Evolutionary conservation across 2,797 vertebrate genomes (phyloP), one percentile per base, ranked within the genome.

Genomic region (Hirundo rustica): DNA sequence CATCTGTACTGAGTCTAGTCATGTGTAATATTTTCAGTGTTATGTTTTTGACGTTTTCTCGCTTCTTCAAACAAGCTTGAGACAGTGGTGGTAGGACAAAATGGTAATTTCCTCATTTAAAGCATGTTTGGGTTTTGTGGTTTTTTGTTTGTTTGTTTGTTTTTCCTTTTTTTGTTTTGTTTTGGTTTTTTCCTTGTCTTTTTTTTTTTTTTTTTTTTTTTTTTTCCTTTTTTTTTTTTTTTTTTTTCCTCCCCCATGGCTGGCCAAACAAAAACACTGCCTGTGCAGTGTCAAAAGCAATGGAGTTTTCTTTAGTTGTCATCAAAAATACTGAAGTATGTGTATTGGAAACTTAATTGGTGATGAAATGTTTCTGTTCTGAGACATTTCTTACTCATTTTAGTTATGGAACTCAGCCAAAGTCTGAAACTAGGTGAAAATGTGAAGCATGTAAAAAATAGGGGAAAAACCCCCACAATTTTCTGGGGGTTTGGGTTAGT

Each of bases 331-430:
- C 5, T 45, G 51, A 90, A 85, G 42, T 44, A 55, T 9, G 10
- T 76, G 61, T 68, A 40, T 92, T 1, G 2, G 83, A 92, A 94
- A 93, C 54, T 78, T 90, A 48, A 58, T 75, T 76, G 86, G 62
- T 70, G 83, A 71, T 88, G 18, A 89, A 85, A 54, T 44, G 29
- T 71, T 93, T 85, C 85, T 96, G 76, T 88, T 92, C 62, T 72
- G 83, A 92, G 79, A 88, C 66, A 62, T 30, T 82, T 93, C 58
- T 91, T 81, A 84, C 61, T 92, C 81, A 68, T 93, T 92, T 85
- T 81, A 21, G 4, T 78, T 38, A 65, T 17, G 44, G 62, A 85
- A 65, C 72, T 88, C 53, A 68, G 85, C 25, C 82, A 61, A 85
- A 77, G 26, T 22, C 82, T 16, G 65, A 72, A 89, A 75, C 11